phyloP scores from a whole-genome alignment of 2,888 invertebrate genomes.

The Aspidiotus rigidus region DNA sequence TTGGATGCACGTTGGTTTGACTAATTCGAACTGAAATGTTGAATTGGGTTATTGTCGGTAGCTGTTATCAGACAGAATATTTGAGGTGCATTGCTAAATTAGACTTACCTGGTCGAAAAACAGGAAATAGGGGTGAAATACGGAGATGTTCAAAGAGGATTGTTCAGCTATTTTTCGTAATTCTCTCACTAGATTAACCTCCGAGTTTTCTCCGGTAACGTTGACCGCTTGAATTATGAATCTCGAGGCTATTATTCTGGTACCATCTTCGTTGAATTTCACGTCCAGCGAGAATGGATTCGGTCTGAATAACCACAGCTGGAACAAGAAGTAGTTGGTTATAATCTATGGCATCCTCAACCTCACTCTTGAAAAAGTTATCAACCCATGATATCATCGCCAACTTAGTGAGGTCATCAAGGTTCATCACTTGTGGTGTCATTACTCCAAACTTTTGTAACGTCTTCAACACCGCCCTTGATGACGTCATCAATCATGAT shows the following conservation, averaged over 20 bases:
- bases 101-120: conserved; percentile 74
- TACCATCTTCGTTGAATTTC: conserved; percentile 63
- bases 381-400: too few relatives aligned
- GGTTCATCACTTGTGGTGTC: too few relatives aligned
- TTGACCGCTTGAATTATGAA: conserved; percentile 82
- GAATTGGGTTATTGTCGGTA: too few relatives aligned
- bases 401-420: too few relatives aligned
- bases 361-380: too few relatives aligned
- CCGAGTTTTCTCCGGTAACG: conserved; percentile 80
- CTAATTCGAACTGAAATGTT: conserved; percentile 69
- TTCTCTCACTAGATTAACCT: conserved; percentile 81
- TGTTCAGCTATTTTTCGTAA: conserved; percentile 64
- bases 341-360: too few relatives aligned
- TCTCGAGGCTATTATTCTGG: conserved; percentile 70
- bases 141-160: conserved; percentile 73
- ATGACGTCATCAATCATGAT: too few relatives aligned
- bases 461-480: too few relatives aligned
- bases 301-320: conserved; percentile 68
- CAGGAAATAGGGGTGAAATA: conserved; percentile 91
- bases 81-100: background rate
- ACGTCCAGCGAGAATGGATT: conserved; percentile 76
- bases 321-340: conserved; percentile 40
- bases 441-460: too few relatives aligned
- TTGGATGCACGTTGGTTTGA: conserved; percentile 77
- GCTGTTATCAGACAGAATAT: background rate